These are phyloP conservation scores for Actinopyga echinites DNA, from an alignment of 53 echinoderm and acorn worm species.

Conservation along the genomic window DNA sequence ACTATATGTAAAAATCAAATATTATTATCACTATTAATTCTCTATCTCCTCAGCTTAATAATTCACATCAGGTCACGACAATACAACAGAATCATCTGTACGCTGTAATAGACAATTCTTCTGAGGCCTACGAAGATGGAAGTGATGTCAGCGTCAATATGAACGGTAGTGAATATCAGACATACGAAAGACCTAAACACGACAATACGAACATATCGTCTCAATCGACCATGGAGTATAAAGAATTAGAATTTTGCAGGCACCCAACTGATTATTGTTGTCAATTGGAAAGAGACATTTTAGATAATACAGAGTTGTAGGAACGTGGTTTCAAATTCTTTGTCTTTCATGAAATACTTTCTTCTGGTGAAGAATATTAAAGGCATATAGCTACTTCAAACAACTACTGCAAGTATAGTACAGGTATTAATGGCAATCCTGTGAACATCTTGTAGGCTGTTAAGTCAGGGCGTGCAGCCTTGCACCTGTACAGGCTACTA, in stretches of 20 bases:
- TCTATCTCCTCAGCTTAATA: not conserved
- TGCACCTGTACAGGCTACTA: too few species aligned
- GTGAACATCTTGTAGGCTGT: too few species aligned
- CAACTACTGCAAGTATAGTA: too few species aligned
- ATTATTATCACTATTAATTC: too few species aligned
- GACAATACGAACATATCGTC: not conserved
- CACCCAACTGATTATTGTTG: not conserved
- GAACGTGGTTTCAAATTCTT: too few species aligned
- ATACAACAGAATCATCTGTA: conserved; percentile 17
- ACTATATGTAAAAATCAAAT: too few species aligned
- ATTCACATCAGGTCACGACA: not conserved
- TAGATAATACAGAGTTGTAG: not conserved
- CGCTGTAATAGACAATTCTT: conserved; percentile 14
- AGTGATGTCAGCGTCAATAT: not conserved
- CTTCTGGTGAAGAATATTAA: too few species aligned
- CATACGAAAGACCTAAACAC: not conserved
- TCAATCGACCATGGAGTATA: conserved; percentile 2
- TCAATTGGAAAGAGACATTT: conserved; percentile 4
- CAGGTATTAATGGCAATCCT: too few species aligned
- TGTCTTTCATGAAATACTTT: too few species aligned
- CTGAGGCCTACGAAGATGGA: not conserved
- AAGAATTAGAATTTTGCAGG: conserved; percentile 7
- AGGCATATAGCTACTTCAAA: too few species aligned
- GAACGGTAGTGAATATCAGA: not conserved
- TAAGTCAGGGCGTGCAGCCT: too few species aligned